Conservation (phyloP, 2,113 vertebrate genomes). For the Potamarius usumacintae region DNA sequence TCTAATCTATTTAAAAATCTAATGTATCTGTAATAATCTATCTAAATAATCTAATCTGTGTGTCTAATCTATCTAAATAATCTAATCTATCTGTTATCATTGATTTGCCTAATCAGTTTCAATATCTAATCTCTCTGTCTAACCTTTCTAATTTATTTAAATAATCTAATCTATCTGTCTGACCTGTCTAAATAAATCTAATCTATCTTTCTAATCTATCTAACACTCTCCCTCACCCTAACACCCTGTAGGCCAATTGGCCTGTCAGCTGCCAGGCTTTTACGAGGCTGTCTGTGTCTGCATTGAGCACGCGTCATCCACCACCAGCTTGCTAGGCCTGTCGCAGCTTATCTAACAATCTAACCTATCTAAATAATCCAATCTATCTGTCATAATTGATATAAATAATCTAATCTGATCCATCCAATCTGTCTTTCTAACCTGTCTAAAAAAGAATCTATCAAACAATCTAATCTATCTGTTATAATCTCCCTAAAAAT, state of each 20-base stretch:
- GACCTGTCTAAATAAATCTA: neutral
- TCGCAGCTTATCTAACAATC: too few species aligned
- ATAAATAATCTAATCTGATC: too few species aligned
- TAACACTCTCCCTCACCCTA: too few species aligned
- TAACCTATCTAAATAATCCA: neutral
- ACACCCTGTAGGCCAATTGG: too few species aligned
- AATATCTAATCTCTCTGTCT: neutral
- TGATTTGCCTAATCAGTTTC: neutral
- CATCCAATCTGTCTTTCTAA: too few species aligned
- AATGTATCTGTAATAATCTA: neutral
- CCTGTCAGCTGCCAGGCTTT: too few species aligned
- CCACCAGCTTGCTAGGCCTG: too few species aligned
- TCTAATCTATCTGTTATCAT: neutral
- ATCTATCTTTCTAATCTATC: neutral
- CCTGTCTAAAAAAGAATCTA: neutral
- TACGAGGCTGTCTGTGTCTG: too few species aligned
- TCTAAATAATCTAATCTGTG: neutral
- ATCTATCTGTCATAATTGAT: neutral
- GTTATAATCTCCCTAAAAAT: too few species aligned
- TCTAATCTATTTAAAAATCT: neutral
- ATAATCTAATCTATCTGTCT: neutral
- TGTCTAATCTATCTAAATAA: neutral
- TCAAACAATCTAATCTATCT: neutral
- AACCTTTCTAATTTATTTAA: neutral
- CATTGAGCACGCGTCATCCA: too few species aligned